Base-by-base conservation (phyloP, 2,113 vertebrate species). In the Coryphaenoides rupestris region DNA sequence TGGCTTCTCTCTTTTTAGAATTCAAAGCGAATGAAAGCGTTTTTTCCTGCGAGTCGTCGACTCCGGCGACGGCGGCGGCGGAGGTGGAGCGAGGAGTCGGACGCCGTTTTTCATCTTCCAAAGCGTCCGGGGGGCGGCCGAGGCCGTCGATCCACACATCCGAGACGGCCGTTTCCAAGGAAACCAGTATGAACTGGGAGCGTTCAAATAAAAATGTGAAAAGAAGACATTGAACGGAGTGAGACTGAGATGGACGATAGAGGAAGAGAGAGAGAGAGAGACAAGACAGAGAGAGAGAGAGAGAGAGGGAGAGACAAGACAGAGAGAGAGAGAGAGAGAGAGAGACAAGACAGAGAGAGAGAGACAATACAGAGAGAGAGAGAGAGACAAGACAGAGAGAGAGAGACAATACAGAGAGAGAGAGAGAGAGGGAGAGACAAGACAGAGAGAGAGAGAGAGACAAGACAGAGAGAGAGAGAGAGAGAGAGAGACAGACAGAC, bases 111-210 rank as follows among this genome's bases (percentile, higher is more conserved):
- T 12, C 33, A 40, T 6, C 13, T 10, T 40, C 93, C 92, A 93
- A 92, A 91, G 91, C 76, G 94, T 91, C 89, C 90, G 93, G 94
- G 95, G 93, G 94, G 95, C 93, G 93, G 87, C 89, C 58, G 55
- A 67, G 13, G n/a, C n/a, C 40, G 76, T 65, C 59, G 61, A 60
- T 79, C 76, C 69, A 67, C 65, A 82, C 55, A 74, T 73, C 92
- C 91, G 90, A n/a, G 92, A 93, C 92, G 91, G 90, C 89, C 92
- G 95, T 96, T 96, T 95, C 96, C 94, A 96, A 92, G 93, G 94
- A 96, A 96, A 97, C 94, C 87, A 89, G 92, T 81, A 86, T 77
- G 73, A 80, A 83, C 89, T 92, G 86, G 90, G 75, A 80, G 74
- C 47, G 17, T 16, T 17, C 5, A n/a, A n/a, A 50, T 4, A 50